Evolutionary conservation across 2,888 invertebrate species (phyloP).

Genomic region (Lycaena phlaeas): DNA sequence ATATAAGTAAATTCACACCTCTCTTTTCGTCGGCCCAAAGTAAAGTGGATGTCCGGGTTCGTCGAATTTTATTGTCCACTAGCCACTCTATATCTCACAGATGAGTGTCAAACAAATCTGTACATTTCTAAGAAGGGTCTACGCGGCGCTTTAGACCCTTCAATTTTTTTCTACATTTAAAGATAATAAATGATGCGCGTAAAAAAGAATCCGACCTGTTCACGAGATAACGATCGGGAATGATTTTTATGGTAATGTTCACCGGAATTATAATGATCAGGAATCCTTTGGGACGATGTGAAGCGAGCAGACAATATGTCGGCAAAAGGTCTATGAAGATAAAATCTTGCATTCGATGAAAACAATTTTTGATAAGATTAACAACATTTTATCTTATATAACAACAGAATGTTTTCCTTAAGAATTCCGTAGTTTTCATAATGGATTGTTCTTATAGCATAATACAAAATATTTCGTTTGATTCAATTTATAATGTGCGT

Average conservation of each 20-base stretch:
- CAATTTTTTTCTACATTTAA: constrained; percentile 59
- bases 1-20: constrained; percentile 43
- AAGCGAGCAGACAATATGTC: constrained; percentile 68
- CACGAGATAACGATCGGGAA: constrained; percentile 65
- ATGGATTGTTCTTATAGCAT: too few species aligned
- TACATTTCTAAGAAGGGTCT: constrained; percentile 64
- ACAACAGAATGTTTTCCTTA: too few species aligned
- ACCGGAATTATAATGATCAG: constrained; percentile 67
- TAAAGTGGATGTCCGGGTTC: constrained; percentile 38
- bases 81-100: constrained; percentile 61
- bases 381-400: not conserved
- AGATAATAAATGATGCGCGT: constrained; percentile 70
- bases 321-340: constrained; percentile 40
- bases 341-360: constrained; percentile 35
- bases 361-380: constrained; percentile 14
- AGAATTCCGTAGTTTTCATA: too few species aligned
- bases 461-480: too few species aligned
- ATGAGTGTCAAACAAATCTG: constrained; percentile 67
- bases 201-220: constrained; percentile 70
- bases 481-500: too few species aligned
- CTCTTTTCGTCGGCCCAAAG: constrained; percentile 34
- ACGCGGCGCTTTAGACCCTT: constrained; percentile 65
- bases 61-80: constrained; percentile 47
- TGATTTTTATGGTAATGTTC: constrained; percentile 70
- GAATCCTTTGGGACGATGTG: constrained; percentile 66